Evolutionary conservation across 2,797 vertebrate genomes (phyloP), one percentile per base, ranked within the genome.

Genomic region (Pangasius larnaudii): DNA sequence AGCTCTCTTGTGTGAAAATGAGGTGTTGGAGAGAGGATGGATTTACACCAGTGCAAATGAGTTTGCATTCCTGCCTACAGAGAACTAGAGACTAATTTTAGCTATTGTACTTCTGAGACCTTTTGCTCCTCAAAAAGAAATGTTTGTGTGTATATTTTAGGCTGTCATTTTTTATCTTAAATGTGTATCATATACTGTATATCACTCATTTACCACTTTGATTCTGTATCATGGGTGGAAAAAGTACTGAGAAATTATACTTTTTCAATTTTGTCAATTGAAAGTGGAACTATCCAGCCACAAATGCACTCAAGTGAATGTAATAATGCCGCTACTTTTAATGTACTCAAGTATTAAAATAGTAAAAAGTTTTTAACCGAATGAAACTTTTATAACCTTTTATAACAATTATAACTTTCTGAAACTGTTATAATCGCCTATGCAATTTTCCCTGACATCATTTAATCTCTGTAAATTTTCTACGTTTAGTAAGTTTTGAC

Each of bases 11-110:
- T 85, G 82, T 88, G 59, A 88, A 88, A 83, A 80, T 84, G 24
- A 61, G 87, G 39, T 91, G 85, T 85, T 89, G 71, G 51, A 86
- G 82, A 85, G 88, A 87, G 85, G 85, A 53, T 77, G 71, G 30
- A 81, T 67, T 72, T 87, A 78, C 2, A 78, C 27, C 16, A 33
- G 75, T 87, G 78, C 84, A 72, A 84, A 84, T 84, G 63, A 84
- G 67, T 87, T 88, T 72, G 74, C 85, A 75, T 72, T 87, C 82
- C 77, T 79, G 42, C 33, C 69, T 81, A 72, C 89, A 89, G 84
- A 86, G 22, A 27, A 56, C 19, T 59, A 81, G 36, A 42, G 30
- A 39, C 33, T 27, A 61, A 81, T 33, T 56, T 79, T 33, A 79
- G 16, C 27, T 53, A 18, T 49, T n/a, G 16, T 75, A 5, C 39